Evolutionary conservation across 2,888 invertebrate species (phyloP), one percentile per base, ranked within the genome.

Genomic region (Ectemnius lituratus): DNA sequence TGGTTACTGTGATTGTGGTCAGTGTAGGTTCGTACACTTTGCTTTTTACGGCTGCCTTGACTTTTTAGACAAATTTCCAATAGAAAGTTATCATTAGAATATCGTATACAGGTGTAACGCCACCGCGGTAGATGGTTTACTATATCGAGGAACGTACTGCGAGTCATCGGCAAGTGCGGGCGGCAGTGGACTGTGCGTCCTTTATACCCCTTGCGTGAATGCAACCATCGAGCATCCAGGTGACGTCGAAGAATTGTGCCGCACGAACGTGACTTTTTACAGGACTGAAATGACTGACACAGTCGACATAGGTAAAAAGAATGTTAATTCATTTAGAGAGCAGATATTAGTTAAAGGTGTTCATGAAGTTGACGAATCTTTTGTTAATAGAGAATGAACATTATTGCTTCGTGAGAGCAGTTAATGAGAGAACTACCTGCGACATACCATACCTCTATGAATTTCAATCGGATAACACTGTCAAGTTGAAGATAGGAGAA

Each of bases 1-100:
- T 49, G 88, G 88, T 60, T 85, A 80, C 61, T 88, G 88, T 70
- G 82, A 87, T 45, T 88, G 88, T 27, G 88, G 88, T 8, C 83
- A 86, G 8, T 86, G 86, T 59, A 80, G 84, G 85, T 85, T 49
- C 16, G 81, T 69, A 52, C 37, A 5, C 20, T n/a, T 3, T 3
- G 23, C 27, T 4, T n/a, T 67, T 28, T 20, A 5, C 2, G 23
- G 23, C 23, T 23, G 23, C 23, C 23, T 23, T 3, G 20, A 20
- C 1, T 2, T 2, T 20, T 20, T 2, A 58, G 37, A n/a, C n/a
- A 60, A 28, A 37, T 37, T 37, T 37, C 37, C 1, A 37, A 0
- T 45, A 8, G 14, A 5, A 1, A 16, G 6, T 37, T 11, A 47
- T 6, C n/a, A 64, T 18, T 23, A 23, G 3, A 23, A 37, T 37